phyloP scores from a whole-genome alignment of 1,140 invertebrate species.

The Drosophila kurseongensis region DNA sequence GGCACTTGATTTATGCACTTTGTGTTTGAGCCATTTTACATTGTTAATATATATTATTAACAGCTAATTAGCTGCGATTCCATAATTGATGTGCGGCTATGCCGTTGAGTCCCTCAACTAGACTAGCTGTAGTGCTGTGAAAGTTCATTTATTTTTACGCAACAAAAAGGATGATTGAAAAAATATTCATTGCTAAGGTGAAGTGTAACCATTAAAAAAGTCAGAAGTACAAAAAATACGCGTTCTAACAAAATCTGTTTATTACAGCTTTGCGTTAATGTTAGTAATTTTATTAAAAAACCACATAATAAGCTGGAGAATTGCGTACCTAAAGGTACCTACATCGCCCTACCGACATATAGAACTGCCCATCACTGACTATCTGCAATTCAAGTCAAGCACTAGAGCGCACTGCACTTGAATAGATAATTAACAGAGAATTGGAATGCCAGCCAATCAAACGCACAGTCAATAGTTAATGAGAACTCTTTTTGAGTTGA shows the following conservation, averaged over 20 bases:
- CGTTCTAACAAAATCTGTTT: too few relatives aligned
- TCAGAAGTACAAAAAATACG: too few relatives aligned
- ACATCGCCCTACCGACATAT: too few relatives aligned
- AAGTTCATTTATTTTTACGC: not conserved
- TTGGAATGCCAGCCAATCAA: constrained; percentile 30
- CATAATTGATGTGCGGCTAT: constrained; percentile 49
- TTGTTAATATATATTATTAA: constrained; percentile 81
- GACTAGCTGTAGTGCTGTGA: constrained; percentile 2
- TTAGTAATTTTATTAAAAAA: too few relatives aligned
- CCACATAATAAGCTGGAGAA: too few relatives aligned
- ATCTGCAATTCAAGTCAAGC: constrained; percentile 1
- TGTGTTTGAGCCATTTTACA: constrained; percentile 59
- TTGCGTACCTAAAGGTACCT: too few relatives aligned
- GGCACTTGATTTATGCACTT: constrained; percentile 74
- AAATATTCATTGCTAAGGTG: too few relatives aligned
- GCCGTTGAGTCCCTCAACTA: not conserved
- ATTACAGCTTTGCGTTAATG: too few relatives aligned
- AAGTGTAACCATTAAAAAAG: too few relatives aligned
- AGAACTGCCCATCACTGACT: not conserved
- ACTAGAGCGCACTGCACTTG: constrained; percentile 15
- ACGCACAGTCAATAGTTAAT: constrained; percentile 46
- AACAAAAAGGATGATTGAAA: too few relatives aligned
- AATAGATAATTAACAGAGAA: constrained; percentile 42
- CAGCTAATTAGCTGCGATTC: constrained; percentile 77
- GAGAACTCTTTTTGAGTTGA: constrained; percentile 36